Percentiles rank a stretch among this genome's conserved stretches.
phyloP scores from a whole-genome alignment of 2,888 invertebrate genomes.

The Camptogramma bilineatum region DNA sequence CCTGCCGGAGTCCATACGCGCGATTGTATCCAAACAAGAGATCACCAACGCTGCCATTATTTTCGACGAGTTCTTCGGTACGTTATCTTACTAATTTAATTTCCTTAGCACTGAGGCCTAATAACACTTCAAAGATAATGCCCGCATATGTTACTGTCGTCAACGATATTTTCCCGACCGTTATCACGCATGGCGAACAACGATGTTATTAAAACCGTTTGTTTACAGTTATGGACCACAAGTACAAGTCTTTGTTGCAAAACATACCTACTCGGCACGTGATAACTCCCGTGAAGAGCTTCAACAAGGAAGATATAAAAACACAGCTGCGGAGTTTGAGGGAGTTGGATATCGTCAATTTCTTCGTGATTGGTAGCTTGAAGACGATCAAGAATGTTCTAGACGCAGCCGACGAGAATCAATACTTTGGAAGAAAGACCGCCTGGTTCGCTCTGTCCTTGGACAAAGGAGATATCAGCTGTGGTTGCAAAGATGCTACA shows the following conservation, averaged over 20 bases:
- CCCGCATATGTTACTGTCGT: slow-evolving; percentile 36
- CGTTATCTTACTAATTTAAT: slow-evolving; percentile 47
- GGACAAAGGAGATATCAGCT: slow-evolving; percentile 90
- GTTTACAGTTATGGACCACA: slow-evolving; percentile 94
- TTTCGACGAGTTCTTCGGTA: slow-evolving; percentile 94
- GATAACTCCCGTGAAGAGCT: slow-evolving; percentile 88
- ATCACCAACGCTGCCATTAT: slow-evolving; percentile 96
- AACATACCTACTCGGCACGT: slow-evolving; percentile 96
- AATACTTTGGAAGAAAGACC: slow-evolving; percentile 93
- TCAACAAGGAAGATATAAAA: slow-evolving; percentile 86
- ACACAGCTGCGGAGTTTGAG: slow-evolving; percentile 90
- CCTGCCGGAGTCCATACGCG: slow-evolving; percentile 92
- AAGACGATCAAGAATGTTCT: slow-evolving; percentile 89
- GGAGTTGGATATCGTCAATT: slow-evolving; percentile 94
- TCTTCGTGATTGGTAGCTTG: slow-evolving; percentile 92
- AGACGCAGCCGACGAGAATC: slow-evolving; percentile 89
- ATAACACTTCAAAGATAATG: slow-evolving; percentile 26
- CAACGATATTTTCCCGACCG: slow-evolving; percentile 32
- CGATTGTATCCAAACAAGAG: slow-evolving; percentile 92
- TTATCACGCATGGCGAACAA: slow-evolving; percentile 39
- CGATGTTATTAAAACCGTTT: slow-evolving; percentile 45
- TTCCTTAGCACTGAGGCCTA: not conserved
- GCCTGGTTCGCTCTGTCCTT: slow-evolving; percentile 95
- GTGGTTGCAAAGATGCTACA: slow-evolving; percentile 91
- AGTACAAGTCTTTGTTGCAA: slow-evolving; percentile 95